Base-by-base conservation (phyloP, 2,797 vertebrate species). In the Ptychadena robeensis region DNA sequence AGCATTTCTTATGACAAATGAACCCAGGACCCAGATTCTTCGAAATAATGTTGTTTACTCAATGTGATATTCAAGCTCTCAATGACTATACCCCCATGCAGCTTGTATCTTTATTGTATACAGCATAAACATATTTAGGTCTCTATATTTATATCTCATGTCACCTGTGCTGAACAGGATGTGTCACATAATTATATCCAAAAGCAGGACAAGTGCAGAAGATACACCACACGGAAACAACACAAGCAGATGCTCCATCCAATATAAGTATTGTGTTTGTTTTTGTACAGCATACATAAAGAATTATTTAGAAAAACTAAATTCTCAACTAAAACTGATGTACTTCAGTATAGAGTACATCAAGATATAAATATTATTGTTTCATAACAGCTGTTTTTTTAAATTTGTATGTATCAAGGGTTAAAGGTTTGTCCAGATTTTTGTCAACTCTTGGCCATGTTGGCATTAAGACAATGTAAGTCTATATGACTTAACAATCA, bases 231-330 rank as follows among this genome's bases (percentile, higher is more conserved):
- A 61, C 32, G 70, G 53, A 25, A 11, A 63, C 27, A 28, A 31
- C n/a, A 37, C 34, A 37, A 53, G 14, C 35, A 61, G 32, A 37
- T 37, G 53, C 22, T 32, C 37, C 25, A n/a, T 15, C 72, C n/a
- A n/a, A 57, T 57, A 11, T 31, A 48, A 67, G 11, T 67, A n/a
- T 10, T 67, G 44, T 53, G 44, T 5, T 44, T 70, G 34, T 44
- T 53, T 70, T 44, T 70, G 12, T 73, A 22, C 48, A 73, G 53
- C n/a, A 22, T 22, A 73, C 10, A 53, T 73, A n/a, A 59, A 27
- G n/a, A n/a, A n/a, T n/a, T n/a, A 57, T 18, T 1, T 53, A 8
- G 11, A n/a, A 37, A 34, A 9, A 61, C 32, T 35, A 74, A 27
- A 9, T 30, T 3, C 31, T 25, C 48, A 25, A 12, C 22, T 64